Conservation (phyloP, 2,888 invertebrate species). For the Ectropis crepuscularia region DNA sequence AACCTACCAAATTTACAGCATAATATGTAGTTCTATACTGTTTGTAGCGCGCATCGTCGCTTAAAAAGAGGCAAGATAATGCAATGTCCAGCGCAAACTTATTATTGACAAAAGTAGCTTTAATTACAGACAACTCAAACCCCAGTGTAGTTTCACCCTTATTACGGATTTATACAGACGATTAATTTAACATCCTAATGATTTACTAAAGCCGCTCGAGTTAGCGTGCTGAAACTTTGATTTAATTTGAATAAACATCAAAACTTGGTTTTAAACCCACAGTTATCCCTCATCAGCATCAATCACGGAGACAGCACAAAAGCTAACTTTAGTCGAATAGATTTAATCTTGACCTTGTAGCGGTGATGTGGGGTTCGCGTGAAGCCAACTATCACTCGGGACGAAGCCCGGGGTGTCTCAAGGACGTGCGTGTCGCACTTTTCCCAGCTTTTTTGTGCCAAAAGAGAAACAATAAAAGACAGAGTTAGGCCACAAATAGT, state of each 20-base stretch:
- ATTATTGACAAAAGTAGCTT: too few relatives aligned
- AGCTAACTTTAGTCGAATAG: conserved; percentile 13
- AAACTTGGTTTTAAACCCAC: not conserved
- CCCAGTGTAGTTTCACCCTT: not conserved
- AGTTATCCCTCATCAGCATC: conserved; percentile 10
- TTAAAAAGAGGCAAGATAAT: too few relatives aligned
- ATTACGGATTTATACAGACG: not conserved
- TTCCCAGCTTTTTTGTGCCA: conserved; percentile 16
- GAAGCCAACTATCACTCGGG: conserved; percentile 22
- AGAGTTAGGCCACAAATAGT: conserved; percentile 12
- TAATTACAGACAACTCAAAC: too few relatives aligned
- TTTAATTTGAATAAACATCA: not conserved
- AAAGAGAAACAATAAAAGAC: conserved; percentile 25
- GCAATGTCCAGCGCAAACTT: too few relatives aligned
- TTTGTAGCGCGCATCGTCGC: too few relatives aligned
- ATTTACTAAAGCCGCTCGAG: not conserved
- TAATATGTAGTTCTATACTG: too few relatives aligned
- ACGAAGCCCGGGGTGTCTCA: conserved; percentile 23
- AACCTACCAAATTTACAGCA: too few relatives aligned
- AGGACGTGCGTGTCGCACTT: conserved; percentile 33
- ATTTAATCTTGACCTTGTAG: conserved; percentile 32
- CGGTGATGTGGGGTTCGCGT: conserved; percentile 40
- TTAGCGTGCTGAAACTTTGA: not conserved
- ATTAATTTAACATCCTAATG: not conserved
- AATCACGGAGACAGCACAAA: conserved; percentile 19